These are phyloP conservation scores for Bursaphelenchus mucronatus DNA, from an alignment of 1,140 invertebrate species.

Conservation along the genomic window DNA sequence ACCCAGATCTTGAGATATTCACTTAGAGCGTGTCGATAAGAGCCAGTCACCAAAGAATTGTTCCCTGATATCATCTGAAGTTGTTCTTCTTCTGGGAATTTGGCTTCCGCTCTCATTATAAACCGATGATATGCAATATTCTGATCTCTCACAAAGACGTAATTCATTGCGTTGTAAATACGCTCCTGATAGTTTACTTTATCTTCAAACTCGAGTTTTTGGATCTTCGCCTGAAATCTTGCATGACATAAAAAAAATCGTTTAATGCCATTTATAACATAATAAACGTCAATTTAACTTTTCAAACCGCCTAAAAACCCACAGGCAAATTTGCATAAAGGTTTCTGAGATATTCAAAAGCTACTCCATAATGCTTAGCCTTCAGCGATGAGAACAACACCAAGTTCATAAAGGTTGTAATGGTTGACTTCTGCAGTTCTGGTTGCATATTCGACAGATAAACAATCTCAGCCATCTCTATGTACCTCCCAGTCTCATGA, in stretches of 20 bases:
- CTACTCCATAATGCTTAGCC: conserved; percentile 44
- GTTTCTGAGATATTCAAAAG: conserved; percentile 55
- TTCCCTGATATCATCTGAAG: conserved; percentile 58
- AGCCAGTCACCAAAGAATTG: conserved; percentile 58
- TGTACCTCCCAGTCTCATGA: conserved; percentile 33
- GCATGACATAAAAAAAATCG: conserved; percentile 18
- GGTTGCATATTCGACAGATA: conserved; percentile 58
- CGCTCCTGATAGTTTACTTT: conserved; percentile 1
- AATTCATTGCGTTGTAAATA: conserved; percentile 56
- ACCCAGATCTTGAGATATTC: conserved; percentile 52
- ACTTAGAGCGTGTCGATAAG: conserved; percentile 59
- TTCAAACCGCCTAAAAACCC: conserved; percentile 12
- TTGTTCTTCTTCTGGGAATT: conserved; percentile 43
- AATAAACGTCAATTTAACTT: conserved; percentile 15
- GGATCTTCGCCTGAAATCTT: not conserved
- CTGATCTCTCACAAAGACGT: conserved; percentile 55
- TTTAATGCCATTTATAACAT: too few species aligned
- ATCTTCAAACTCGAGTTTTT: not conserved
- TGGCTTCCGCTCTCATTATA: conserved; percentile 50
- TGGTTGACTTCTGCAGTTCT: conserved; percentile 49
- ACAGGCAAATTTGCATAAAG: conserved; percentile 35
- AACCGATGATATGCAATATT: conserved; percentile 58
- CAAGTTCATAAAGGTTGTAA: conserved; percentile 45
- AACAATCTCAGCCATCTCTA: conserved; percentile 52
- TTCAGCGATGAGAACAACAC: conserved; percentile 53